These are phyloP conservation scores for Recurvirostra avosetta DNA, from an alignment of 2,113 vertebrate genomes.

Conservation along the genomic window DNA sequence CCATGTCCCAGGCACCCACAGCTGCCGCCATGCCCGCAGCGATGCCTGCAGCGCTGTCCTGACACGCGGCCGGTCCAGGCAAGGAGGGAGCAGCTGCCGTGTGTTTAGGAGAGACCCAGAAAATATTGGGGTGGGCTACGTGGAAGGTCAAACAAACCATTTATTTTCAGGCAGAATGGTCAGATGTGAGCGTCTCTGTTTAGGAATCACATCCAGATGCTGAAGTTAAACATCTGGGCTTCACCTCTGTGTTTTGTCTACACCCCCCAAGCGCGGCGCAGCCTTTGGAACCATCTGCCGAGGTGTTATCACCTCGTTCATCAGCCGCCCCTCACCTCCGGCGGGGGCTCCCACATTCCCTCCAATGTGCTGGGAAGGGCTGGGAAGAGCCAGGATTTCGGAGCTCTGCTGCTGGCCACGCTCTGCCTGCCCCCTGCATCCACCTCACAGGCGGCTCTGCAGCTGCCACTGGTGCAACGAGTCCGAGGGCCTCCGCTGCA, in stretches of 20 bases:
- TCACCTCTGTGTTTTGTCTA: slow-evolving; percentile 59
- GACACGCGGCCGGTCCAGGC: background rate
- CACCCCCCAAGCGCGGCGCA: background rate
- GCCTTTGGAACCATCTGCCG: slow-evolving; percentile 41
- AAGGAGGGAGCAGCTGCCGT: background rate
- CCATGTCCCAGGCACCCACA: accelerated
- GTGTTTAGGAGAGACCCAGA: slow-evolving; percentile 16
- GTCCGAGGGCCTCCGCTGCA: background rate
- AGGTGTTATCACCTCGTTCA: slow-evolving; percentile 57
- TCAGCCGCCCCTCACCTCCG: background rate
- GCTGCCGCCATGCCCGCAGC: accelerated
- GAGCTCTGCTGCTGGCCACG: background rate
- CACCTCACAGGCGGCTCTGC: background rate
- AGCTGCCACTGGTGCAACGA: background rate
- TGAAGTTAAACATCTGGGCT: slow-evolving; percentile 64
- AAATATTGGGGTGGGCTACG: background rate
- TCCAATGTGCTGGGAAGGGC: background rate
- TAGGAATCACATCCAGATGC: slow-evolving; percentile 65
- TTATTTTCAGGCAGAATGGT: slow-evolving; percentile 43
- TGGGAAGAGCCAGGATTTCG: background rate
- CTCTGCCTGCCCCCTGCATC: background rate
- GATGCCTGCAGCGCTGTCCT: background rate
- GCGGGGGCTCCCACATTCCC: background rate
- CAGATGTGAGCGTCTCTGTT: slow-evolving; percentile 39
- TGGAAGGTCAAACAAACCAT: slow-evolving; percentile 51